These are phyloP conservation scores for Cepaea hortensis DNA, from an alignment of 2,888 invertebrate genomes.

Conservation along the genomic window DNA sequence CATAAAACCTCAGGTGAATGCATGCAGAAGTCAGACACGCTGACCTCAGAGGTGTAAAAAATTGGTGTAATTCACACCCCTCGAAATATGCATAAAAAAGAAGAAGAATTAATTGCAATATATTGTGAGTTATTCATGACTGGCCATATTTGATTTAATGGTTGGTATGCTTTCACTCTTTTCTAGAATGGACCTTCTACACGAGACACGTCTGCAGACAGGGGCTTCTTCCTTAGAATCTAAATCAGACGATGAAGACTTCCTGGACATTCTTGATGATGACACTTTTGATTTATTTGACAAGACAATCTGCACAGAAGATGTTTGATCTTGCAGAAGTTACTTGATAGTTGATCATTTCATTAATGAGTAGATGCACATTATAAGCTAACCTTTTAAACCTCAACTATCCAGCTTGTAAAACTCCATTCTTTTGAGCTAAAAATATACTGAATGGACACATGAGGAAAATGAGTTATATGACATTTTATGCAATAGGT, in stretches of 20 bases:
- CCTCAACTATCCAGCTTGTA: conserved; percentile 20
- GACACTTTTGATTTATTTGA: conserved; percentile 55
- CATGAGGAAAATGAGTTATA: neutral
- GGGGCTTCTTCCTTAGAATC: neutral
- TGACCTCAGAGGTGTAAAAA: too few relatives aligned
- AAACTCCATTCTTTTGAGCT: conserved; percentile 56
- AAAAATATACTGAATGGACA: conserved; percentile 61
- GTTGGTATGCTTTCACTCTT: neutral
- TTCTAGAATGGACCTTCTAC: neutral
- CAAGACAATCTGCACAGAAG: neutral
- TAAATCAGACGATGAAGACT: neutral
- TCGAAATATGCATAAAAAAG: too few relatives aligned
- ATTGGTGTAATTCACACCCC: too few relatives aligned
- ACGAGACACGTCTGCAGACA: neutral
- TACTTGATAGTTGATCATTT: too few relatives aligned
- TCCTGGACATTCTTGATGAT: conserved; percentile 47
- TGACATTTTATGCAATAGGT: neutral
- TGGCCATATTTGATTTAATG: neutral
- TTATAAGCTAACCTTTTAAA: too few relatives aligned
- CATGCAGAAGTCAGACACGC: too few relatives aligned
- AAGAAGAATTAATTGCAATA: too few relatives aligned
- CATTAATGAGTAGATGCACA: too few relatives aligned
- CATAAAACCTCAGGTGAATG: too few relatives aligned
- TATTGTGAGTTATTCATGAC: too few relatives aligned
- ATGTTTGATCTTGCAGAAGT: neutral